Conservation (phyloP, 53 echinoderm and acorn worm species). For the Patiria pectinifera region DNA sequence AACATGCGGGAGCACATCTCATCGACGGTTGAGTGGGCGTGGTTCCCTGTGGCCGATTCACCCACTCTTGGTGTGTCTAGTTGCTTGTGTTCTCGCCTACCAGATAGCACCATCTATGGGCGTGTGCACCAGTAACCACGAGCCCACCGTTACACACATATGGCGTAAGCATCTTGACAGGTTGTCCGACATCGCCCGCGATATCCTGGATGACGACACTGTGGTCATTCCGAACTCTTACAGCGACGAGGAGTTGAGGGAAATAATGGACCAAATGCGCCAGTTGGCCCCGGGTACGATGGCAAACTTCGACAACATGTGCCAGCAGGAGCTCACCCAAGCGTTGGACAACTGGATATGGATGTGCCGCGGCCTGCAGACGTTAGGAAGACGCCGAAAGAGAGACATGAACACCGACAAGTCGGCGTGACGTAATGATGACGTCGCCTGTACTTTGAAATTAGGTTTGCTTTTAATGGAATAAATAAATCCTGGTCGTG, state of each 20-base stretch:
- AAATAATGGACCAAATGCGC: conserved; percentile 4
- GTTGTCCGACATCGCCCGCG: conserved; percentile 18
- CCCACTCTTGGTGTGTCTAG: conserved; percentile 27
- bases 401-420: background rate
- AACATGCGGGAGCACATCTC: background rate
- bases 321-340: background rate
- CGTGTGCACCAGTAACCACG: conserved; percentile 24
- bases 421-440: background rate
- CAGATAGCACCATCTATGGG: conserved; percentile 19
- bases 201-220: background rate
- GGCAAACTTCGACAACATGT: conserved; percentile 15
- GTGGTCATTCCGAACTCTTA: conserved; percentile 1
- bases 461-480: background rate
- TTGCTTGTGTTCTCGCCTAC: background rate
- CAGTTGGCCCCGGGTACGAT: background rate
- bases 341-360: conserved; percentile 28
- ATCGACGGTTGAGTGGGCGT: background rate
- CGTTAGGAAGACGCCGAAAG: conserved; percentile 33
- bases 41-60: conserved; percentile 11
- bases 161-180: conserved; percentile 22
- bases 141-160: conserved; percentile 26
- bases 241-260: background rate
- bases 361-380: conserved; percentile 45
- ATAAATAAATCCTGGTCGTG: background rate
- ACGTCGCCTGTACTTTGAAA: background rate